A percentile compares a stretch with the other conserved stretches of the same genome.
These are phyloP conservation scores for Diorhabda sublineata DNA, from an alignment of 1,140 invertebrate species.

Conservation along the genomic window DNA sequence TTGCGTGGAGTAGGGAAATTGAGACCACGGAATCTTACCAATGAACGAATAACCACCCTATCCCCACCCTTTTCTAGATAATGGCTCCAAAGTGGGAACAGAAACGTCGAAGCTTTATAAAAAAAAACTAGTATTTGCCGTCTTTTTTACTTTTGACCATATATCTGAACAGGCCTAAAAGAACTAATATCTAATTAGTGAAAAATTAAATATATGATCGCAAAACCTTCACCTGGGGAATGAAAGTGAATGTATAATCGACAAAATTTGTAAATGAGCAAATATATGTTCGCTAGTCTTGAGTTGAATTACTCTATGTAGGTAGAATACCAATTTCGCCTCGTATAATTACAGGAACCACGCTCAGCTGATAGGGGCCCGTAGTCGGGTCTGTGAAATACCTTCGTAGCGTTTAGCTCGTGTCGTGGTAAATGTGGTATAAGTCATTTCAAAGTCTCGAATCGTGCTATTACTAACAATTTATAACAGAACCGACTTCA, in stretches of 20 bases:
- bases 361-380: slow-evolving; percentile 9
- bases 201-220: neutral
- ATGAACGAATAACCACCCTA: no score
- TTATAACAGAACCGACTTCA: neutral
- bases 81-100: no score
- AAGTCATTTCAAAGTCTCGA: neutral
- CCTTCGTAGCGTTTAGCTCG: neutral
- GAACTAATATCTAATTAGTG: no score
- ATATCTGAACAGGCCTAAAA: no score
- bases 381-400: slow-evolving; percentile 1
- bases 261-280: slow-evolving; percentile 8
- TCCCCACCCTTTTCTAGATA: no score
- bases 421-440: neutral
- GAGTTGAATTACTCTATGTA: neutral
- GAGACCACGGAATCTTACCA: no score
- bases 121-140: no score
- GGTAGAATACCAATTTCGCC: slow-evolving; percentile 3
- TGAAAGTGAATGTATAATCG: neutral
- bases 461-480: neutral
- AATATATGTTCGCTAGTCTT: neutral
- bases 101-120: no score
- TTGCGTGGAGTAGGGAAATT: no score
- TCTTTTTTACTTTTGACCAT: no score
- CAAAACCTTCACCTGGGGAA: neutral
- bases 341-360: slow-evolving; percentile 13